Conservation (phyloP, 2,797 vertebrate species). For the Molossus molossus region DNA sequence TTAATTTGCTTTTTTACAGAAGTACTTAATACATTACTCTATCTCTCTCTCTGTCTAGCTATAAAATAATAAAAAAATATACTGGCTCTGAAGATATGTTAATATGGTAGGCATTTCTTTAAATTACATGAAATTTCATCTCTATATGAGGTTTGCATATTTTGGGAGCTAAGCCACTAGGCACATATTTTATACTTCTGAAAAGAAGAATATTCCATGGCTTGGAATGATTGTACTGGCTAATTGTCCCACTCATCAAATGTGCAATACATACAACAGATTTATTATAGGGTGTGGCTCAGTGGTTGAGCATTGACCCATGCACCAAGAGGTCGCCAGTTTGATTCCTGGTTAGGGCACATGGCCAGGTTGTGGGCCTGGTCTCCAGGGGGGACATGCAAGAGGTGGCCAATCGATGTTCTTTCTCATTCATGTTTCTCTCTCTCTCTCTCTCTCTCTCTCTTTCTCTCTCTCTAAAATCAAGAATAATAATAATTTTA, state of each 20-base stretch:
- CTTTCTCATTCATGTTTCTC: no score
- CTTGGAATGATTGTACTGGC: slow-evolving; percentile 16
- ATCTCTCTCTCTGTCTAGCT: slow-evolving; percentile 24
- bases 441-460: no score
- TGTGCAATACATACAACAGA: slow-evolving; percentile 5
- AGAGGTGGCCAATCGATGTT: no score
- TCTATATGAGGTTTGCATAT: slow-evolving; percentile 55
- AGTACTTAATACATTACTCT: slow-evolving; percentile 48
- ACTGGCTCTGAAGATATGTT: slow-evolving; percentile 3
- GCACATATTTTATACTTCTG: slow-evolving; percentile 61
- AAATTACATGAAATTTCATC: slow-evolving; percentile 68
- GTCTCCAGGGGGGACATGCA: no score
- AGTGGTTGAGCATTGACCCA: no score
- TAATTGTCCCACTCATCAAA: slow-evolving; percentile 65
- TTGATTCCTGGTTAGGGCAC: no score
- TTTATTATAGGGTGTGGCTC: neutral
- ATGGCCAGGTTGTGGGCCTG: no score
- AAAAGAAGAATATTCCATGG: slow-evolving; percentile 43
- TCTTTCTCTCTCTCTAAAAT: no score
- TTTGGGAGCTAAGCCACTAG: slow-evolving; percentile 50
- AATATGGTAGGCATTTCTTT: slow-evolving; percentile 30
- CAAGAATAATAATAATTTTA: no score
- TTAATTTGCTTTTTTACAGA: slow-evolving; percentile 45
- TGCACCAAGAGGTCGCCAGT: no score
- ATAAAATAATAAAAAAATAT: slow-evolving; percentile 72